Evolutionary conservation across 2,888 invertebrate genomes (phyloP).

Genomic region (Agrotis clavis): DNA sequence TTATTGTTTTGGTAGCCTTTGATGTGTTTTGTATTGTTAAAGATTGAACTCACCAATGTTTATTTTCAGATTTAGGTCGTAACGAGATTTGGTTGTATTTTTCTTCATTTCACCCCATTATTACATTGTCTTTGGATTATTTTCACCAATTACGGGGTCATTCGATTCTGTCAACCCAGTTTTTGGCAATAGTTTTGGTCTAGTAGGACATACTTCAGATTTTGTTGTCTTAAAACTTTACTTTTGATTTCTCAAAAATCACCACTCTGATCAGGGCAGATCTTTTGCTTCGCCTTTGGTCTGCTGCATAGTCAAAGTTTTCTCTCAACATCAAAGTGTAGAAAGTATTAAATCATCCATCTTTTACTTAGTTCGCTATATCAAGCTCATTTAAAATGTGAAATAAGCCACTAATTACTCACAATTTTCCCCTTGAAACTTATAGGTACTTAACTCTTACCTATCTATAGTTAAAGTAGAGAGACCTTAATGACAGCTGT

Average conservation of each 20-base stretch:
- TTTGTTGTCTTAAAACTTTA: background rate
- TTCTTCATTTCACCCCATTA: background rate
- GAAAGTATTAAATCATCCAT: background rate
- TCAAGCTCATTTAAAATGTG: background rate
- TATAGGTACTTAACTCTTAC: background rate
- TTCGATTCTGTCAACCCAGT: background rate
- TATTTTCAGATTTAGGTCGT: background rate
- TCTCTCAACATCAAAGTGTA: background rate
- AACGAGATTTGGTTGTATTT: no score
- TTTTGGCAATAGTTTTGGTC: background rate
- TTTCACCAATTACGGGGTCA: no score
- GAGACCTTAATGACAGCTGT: slow-evolving; percentile 52
- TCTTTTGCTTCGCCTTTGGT: background rate
- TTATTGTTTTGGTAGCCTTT: slow-evolving; percentile 23
- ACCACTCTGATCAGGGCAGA: background rate
- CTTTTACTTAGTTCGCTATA: background rate
- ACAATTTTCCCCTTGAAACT: background rate
- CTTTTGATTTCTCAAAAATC: no score
- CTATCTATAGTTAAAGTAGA: background rate
- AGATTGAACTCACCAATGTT: background rate
- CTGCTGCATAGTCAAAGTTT: background rate
- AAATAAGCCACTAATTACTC: slow-evolving; percentile 31
- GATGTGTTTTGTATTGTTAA: slow-evolving; percentile 10
- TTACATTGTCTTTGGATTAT: no score
- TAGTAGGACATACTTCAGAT: background rate